Evolutionary conservation across 2,888 invertebrate genomes (phyloP), one percentile per base, ranked within the genome.

Genomic region (Erynnis tages): DNA sequence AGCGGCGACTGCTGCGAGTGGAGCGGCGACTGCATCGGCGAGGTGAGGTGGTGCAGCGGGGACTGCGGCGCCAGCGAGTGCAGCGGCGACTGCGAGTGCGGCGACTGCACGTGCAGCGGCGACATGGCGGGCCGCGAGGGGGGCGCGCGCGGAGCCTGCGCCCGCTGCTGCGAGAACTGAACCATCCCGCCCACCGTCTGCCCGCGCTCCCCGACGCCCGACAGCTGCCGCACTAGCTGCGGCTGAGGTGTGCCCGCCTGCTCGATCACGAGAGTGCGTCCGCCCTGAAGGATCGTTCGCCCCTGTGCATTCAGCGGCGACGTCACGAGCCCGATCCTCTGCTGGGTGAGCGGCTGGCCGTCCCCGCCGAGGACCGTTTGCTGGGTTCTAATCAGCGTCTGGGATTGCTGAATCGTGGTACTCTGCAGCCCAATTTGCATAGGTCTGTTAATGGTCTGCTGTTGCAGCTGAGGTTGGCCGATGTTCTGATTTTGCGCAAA

Each of bases 401-500:
- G 88, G 54, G 82, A 77, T 56, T 85, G 83, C 57, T 82, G 82
- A 21, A 82, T 68, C 1, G 67, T 63, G 1, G 70, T 56, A 17
- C 74, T 69, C 55, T 84, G 85, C 3, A 85, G 58, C 0, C 85
- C 86, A n/a, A 86, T 66, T 58, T 86, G 87, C 84, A 87, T 82
- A 2, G 85, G 81, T 7, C 85, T 80, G 78, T 71, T 86, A 70
- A 86, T 76, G 1, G 74, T 65, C 58, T 90, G 90, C 60, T 89
- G 83, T 63, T 89, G 79, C 57, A 78, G 83, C 55, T 75, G 77
- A n/a, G 79, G 73, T 52, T 90, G 91, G 10, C 79, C 79, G 30
- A 91, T 85, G 53, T 80, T 87, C 57, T 91, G 84, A 58, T 88
- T 81, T 58, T 82, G 87, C 11, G 78, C 66, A 57, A 81, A 90